These are phyloP conservation scores for Calliphora vomitoria DNA, from an alignment of 2,888 invertebrate species.

Conservation along the genomic window DNA sequence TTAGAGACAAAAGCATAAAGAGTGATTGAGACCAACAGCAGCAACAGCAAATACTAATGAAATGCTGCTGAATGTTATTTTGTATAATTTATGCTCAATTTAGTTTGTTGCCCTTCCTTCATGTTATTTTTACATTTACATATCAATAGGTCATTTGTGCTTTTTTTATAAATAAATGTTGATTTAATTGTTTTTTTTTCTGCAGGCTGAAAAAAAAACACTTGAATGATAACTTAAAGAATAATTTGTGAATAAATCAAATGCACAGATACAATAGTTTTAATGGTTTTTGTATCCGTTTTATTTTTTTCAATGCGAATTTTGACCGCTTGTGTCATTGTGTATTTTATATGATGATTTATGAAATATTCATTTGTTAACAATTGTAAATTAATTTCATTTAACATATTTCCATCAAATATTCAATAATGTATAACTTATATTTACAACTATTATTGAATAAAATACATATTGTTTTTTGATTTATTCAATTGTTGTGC, in stretches of 20 bases:
- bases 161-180: not conserved
- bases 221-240: not conserved
- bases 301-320: not conserved
- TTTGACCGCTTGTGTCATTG: not conserved
- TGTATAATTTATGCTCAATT: slow-evolving; percentile 4
- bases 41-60: not conserved
- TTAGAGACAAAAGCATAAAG: slow-evolving; percentile 3
- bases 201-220: not conserved
- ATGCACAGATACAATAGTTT: not conserved
- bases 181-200: slow-evolving; percentile 24
- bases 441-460: not conserved
- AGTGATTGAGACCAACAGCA: not conserved
- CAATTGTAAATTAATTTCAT: not conserved
- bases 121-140: not conserved
- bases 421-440: not conserved
- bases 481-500: not conserved
- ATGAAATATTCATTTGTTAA: slow-evolving; percentile 2
- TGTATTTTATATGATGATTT: not conserved
- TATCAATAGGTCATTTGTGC: slow-evolving; percentile 1
- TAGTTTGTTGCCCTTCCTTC: not conserved
- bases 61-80: slow-evolving; percentile 5
- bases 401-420: not conserved
- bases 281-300: not conserved
- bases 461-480: not conserved
- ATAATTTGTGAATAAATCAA: not conserved